A percentile compares a stretch with the other conserved stretches of the same genome.
phyloP scores from a whole-genome alignment of 1,140 invertebrate genomes.

The Apis dorsata region DNA sequence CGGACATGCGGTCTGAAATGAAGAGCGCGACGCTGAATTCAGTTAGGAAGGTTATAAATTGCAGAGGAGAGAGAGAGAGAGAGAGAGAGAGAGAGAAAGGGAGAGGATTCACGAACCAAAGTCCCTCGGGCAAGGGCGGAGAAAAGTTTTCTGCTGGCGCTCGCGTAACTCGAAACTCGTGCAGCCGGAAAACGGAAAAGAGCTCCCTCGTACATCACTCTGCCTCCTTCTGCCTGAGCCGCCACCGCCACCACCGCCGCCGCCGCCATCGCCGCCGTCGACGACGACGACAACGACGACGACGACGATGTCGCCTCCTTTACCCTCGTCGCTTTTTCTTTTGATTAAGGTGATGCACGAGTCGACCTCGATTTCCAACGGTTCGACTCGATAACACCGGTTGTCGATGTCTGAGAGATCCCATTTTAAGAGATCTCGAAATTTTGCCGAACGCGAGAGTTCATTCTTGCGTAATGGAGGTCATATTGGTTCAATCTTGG shows the following conservation, averaged over 20 bases:
- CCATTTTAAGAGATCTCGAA: not conserved
- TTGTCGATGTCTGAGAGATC: not conserved
- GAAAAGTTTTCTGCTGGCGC: slow-evolving; percentile 76
- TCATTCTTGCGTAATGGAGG: not conserved
- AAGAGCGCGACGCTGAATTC: slow-evolving; percentile 71
- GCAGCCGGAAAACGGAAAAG: slow-evolving; percentile 75
- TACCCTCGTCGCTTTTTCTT: slow-evolving; percentile 62
- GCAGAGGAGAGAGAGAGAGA: slow-evolving; percentile 56
- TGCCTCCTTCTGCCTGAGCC: slow-evolving; percentile 41
- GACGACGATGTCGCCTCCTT: slow-evolving; percentile 42
- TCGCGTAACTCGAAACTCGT: slow-evolving; percentile 77
- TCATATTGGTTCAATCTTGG: not conserved
- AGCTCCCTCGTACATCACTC: slow-evolving; percentile 74
- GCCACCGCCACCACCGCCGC: slow-evolving; percentile 29
- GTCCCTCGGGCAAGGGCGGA: slow-evolving; percentile 69
- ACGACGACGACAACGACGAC: slow-evolving; percentile 19
- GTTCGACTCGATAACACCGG: not conserved
- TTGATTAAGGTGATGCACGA: slow-evolving; percentile 69
- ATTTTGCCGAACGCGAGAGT: not conserved
- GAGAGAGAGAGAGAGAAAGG: slow-evolving; percentile 59
- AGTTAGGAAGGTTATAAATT: slow-evolving; percentile 78
- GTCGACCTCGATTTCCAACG: slow-evolving; percentile 27
- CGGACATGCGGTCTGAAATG: slow-evolving; percentile 41
- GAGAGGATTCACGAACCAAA: slow-evolving; percentile 61
- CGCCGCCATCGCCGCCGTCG: slow-evolving; percentile 25